A percentile compares a stretch with the other conserved stretches of the same genome.
Evolutionary conservation across 1,140 invertebrate genomes (phyloP).

Genomic region (Stenopsyche tienmushanensis): DNA sequence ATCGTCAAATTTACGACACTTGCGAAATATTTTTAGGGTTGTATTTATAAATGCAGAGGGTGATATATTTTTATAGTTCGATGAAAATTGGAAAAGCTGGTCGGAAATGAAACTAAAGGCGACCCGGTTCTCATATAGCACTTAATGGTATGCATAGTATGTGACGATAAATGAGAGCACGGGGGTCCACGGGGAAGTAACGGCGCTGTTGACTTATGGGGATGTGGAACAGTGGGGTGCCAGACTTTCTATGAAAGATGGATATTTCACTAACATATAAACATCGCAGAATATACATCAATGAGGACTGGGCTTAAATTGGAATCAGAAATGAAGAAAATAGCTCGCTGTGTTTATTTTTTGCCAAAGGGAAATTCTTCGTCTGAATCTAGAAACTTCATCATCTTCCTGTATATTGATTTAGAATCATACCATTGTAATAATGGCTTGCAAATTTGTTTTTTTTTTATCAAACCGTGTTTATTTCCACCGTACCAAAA

Average conservation of each 20-base stretch:
- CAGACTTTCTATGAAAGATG: constrained; percentile 17
- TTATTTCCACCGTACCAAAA: too few species aligned
- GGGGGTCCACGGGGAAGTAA: background rate
- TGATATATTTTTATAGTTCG: constrained; percentile 3
- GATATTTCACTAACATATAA: constrained; percentile 12
- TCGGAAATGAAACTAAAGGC: background rate
- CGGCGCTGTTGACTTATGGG: constrained; percentile 22
- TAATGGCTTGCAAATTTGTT: too few species aligned
- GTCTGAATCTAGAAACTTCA: too few species aligned
- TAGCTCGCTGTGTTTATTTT: too few species aligned
- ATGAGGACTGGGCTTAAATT: constrained; percentile 1
- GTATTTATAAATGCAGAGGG: too few species aligned
- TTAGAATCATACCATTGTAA: too few species aligned
- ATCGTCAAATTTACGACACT: too few species aligned
- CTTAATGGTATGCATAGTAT: constrained; percentile 21
- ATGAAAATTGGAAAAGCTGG: constrained; percentile 14
- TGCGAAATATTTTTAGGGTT: too few species aligned
- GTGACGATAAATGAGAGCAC: constrained; percentile 20
- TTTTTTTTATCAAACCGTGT: too few species aligned
- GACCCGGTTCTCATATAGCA: constrained; percentile 4
- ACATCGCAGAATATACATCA: background rate
- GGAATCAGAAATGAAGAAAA: too few species aligned
- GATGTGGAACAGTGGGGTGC: constrained; percentile 5
- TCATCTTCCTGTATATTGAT: too few species aligned
- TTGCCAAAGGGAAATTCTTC: background rate